Evolutionary conservation across 2,797 vertebrate genomes (phyloP).

Genomic region (Macropus fuliginosus): DNA sequence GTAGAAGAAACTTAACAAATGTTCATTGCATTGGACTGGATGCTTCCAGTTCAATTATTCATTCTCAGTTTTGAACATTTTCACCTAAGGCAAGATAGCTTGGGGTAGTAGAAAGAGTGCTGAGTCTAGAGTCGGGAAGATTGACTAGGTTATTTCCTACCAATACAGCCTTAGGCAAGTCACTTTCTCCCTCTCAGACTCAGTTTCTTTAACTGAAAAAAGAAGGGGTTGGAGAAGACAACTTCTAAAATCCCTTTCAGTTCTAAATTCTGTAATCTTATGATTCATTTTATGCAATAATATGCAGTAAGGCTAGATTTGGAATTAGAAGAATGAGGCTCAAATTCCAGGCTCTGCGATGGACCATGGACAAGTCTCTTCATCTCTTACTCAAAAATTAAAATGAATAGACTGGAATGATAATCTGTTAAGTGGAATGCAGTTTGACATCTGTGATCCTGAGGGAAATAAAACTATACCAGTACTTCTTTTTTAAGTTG

Average conservation of each 20-base stretch:
- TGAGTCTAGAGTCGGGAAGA: neutral
- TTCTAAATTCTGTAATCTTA: neutral
- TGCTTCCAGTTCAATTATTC: neutral
- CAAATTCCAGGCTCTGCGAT: neutral
- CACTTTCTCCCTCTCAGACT: neutral
- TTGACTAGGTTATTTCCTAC: neutral
- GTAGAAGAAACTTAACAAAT: neutral
- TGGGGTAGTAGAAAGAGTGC: neutral
- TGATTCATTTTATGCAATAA: neutral
- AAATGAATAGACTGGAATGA: neutral
- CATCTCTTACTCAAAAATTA: neutral
- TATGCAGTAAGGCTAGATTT: neutral
- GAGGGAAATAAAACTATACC: conserved; percentile 20
- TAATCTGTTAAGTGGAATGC: neutral
- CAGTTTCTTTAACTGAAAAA: neutral
- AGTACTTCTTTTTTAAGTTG: conserved; percentile 23
- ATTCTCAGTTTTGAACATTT: conserved; percentile 41
- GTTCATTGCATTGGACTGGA: neutral
- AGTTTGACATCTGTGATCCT: neutral
- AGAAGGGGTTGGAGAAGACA: neutral
- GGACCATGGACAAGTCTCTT: neutral
- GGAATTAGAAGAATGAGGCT: neutral
- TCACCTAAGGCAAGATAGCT: neutral
- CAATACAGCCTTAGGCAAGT: neutral
- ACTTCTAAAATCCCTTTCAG: neutral